phyloP scores from a whole-genome alignment of 2,113 vertebrate species.

The Noturus placidus region DNA sequence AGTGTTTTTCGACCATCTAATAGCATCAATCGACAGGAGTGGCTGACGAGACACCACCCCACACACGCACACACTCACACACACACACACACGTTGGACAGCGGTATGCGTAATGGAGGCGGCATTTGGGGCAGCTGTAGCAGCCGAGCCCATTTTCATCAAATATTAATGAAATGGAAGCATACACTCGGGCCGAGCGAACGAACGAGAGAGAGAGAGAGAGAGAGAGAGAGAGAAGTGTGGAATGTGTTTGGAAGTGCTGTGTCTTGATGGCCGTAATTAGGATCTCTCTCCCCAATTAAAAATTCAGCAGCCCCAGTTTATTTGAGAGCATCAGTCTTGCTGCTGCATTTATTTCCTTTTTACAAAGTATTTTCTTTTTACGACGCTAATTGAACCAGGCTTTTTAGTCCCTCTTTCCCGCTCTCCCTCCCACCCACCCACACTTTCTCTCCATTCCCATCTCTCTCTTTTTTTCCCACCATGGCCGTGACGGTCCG shows the following conservation, averaged over 20 bases:
- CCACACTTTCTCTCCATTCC: conserved; percentile 36
- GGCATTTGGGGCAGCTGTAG: conserved; percentile 96
- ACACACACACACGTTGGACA: conserved; percentile 78
- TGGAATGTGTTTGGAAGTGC: conserved; percentile 96
- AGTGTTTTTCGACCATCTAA: conserved; percentile 97
- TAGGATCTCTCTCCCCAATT: conserved; percentile 94
- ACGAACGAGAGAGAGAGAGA: conserved; percentile 42
- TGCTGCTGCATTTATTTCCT: conserved; percentile 94
- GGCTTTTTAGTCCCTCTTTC: conserved; percentile 69
- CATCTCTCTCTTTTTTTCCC: conserved; percentile 43
- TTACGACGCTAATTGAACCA: conserved; percentile 90
- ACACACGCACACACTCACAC: conserved; percentile 31
- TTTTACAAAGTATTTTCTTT: conserved; percentile 98
- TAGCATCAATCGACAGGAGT: conserved; percentile 95
- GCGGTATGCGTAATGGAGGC: conserved; percentile 96
- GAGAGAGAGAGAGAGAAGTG: conserved; percentile 69
- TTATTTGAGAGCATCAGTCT: conserved; percentile 99
- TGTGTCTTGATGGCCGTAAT: conserved; percentile 99
- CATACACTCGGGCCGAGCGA: conserved; percentile 90
- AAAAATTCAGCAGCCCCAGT: conserved; percentile 99
- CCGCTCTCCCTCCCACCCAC: conserved; percentile 21
- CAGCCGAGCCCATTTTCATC: conserved; percentile 99
- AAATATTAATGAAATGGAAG: conserved; percentile 99
- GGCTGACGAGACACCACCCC: conserved; percentile 81
- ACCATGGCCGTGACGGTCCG: not conserved